Conservation (phyloP, 1,140 invertebrate genomes). For the Cryptotermes secundus region DNA sequence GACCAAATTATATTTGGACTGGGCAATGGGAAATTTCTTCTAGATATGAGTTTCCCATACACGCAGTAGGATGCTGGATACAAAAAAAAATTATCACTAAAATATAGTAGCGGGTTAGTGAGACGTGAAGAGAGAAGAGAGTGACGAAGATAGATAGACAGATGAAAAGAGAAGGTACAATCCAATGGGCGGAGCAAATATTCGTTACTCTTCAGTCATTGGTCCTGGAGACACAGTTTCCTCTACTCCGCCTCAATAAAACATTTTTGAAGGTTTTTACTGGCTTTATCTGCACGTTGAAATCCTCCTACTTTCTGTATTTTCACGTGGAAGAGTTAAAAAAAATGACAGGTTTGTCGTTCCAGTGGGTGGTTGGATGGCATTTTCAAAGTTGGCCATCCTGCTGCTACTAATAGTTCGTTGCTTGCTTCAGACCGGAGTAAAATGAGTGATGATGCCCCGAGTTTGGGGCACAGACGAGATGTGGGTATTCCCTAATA, state of each 20-base stretch:
- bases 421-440: not conserved
- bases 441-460: conserved; percentile 1
- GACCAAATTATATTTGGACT: conserved; percentile 14
- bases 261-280: conserved; percentile 27
- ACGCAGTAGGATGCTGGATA: not conserved
- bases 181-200: conserved; percentile 9
- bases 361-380: not conserved
- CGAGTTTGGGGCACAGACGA: not conserved
- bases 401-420: not conserved
- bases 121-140: not conserved
- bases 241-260: conserved; percentile 24
- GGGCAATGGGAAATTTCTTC: conserved; percentile 14
- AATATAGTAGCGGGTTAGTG: conserved; percentile 21
- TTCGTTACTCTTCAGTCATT: not conserved
- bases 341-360: conserved; percentile 1
- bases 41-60: conserved; percentile 16
- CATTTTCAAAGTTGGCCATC: too few species aligned
- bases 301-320: conserved; percentile 22
- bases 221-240: not conserved
- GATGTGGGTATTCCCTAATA: not conserved
- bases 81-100: conserved; percentile 24
- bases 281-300: conserved; percentile 12
- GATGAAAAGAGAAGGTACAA: not conserved
- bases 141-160: not conserved
- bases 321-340: conserved; percentile 15